Evolutionary conservation across 2,113 vertebrate genomes (phyloP), one percentile per base, ranked within the genome.

Genomic region (Forbesichthys agassizii): DNA sequence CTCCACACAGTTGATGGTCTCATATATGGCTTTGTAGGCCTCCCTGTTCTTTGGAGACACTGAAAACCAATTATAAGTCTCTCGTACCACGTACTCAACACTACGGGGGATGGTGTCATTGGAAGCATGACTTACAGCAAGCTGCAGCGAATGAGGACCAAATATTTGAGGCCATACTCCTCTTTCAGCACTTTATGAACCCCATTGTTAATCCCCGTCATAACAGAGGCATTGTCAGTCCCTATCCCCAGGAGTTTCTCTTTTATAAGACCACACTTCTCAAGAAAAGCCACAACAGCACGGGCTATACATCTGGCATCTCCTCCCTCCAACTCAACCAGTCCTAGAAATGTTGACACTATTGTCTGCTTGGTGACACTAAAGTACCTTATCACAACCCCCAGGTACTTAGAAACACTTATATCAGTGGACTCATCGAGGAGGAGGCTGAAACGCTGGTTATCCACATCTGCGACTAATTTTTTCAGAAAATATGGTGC

Each of bases 271-370:
- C 14, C 27, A 55, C 72, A 74, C 51, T 68, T 74, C 42, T 49
- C 52, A 20, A 75, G 66, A 42, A 75, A 75, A 51, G 16, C 59
- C 27, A 69, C 6, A 33, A 75, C 49, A 33, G 66, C 73, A 4
- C 54, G 13, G 42, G 73, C 52, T 64, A 64, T 75, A 16, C 65
- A 55, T 61, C 33, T 66, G 33, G 57, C 61, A 77, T 77, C 70
- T 66, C 70, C 69, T 51, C 55, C 66, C 69, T 66, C 74, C 51
- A 81, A 73, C 56, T 74, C 74, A 63, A 77, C 66, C 61, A 81
- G 69, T 53, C 66, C 62, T 14, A 77, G 74, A 77, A 77, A 77
- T 63, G 79, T 77, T 57, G 62, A 81, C 0, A 74, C 47, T 53
- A 57, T 49, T 62, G 48, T 74, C 1, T 57, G 11, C 36, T 77